Base-by-base conservation (phyloP, 2,888 invertebrate species). In the Tethea ocularis region DNA sequence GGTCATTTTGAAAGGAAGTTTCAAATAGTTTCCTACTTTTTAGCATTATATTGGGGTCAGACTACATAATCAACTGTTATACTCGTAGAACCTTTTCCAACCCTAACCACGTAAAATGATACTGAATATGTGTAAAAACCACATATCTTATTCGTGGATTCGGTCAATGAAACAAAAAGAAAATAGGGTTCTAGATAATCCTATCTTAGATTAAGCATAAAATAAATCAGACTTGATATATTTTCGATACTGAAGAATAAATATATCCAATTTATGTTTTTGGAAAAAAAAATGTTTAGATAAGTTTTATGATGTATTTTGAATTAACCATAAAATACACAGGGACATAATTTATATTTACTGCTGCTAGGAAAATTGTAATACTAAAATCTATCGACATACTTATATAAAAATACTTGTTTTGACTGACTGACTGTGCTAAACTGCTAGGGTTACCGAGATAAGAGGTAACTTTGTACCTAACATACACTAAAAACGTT, bases 41-140 rank as follows among this genome's bases (percentile, higher is more conserved):
- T 57, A 55, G 54, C 58, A 67, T 66, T 70, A 70, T 66, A 63
- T 66, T 67, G 60, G 56, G 56, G 56, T 59, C 61, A 60, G 64
- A 66, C 67, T 73, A 68, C 65, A 63, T 73, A 71, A 73, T 73
- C 68, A 75, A 66, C 64, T 58, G 64, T 69, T 69, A 72, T 72
- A 75, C n/a, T n/a, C n/a, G n/a, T 68, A 64, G 63, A 68, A 72
- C 72, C 71, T 68, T 74, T 69, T 71, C 74, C 63, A 70, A 69
- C 66, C 65, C 66, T 61, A 69, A 67, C 69, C 71, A 69, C 46
- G 46, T 20, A 72, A 66, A 68, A 70, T 69, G 63, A 63, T 62
- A 69, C 38, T 65, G 69, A 71, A 76, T 74, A 70, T 33, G 13
- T 33, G 17, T 69, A 71, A 69, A 74, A 71, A 59, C 54, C 26